Evolutionary conservation across 2,113 vertebrate species (phyloP).

Genomic region (Emydura subglobosa): DNA sequence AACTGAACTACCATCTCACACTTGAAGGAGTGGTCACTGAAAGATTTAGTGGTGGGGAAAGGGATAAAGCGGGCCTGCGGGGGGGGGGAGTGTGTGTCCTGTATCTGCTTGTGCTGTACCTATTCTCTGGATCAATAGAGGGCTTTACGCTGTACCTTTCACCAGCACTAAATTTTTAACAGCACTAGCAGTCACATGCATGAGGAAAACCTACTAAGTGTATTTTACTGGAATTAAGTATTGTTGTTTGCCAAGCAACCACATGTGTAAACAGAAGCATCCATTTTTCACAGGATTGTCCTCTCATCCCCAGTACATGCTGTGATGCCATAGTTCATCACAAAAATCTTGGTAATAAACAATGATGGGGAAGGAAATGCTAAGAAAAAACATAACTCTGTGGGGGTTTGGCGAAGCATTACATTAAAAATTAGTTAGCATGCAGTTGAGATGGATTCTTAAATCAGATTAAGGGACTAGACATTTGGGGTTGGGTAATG

Average conservation of each 20-base stretch:
- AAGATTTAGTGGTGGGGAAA: neutral
- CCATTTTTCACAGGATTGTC: neutral
- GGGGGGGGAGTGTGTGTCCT: neutral
- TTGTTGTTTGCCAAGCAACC: slow-evolving; percentile 17
- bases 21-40: neutral
- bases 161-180: neutral
- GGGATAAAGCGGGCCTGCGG: neutral
- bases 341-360: slow-evolving; percentile 12
- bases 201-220: neutral
- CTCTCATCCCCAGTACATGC: neutral
- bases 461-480: slow-evolving; percentile 41
- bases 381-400: neutral
- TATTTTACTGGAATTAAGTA: neutral
- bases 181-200: neutral
- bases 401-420: slow-evolving; percentile 20
- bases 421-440: slow-evolving; percentile 36
- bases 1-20: neutral
- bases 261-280: neutral
- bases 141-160: neutral
- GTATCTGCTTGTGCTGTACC: neutral
- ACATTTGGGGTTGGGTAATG: slow-evolving; percentile 48
- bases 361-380: neutral
- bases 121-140: neutral
- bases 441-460: slow-evolving; percentile 35
- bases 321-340: slow-evolving; percentile 19